Base-by-base conservation (phyloP, 92 coral and sea anemone genomes). In the Epizoanthus fatuus region DNA sequence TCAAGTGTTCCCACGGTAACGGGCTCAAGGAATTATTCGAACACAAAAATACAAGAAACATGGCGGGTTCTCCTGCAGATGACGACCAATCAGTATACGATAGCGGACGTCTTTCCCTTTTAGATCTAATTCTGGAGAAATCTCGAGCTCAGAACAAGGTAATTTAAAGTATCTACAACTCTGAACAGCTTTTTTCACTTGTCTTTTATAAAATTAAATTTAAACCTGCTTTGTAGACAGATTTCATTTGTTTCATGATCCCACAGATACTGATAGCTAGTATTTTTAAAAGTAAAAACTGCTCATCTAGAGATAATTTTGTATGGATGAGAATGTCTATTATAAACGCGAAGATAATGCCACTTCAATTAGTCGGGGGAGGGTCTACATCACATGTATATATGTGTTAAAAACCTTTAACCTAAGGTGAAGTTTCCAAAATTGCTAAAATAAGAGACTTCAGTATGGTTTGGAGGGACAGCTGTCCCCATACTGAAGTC, bases 111-210 rank as follows among this genome's bases (percentile, higher is more conserved):
- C 83, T 97, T 67, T 95, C 99, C 32, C 92, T 97, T 29, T 92
- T 97, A 74, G 99, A 97, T 76, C 87, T 97, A 13, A 93, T 95
- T 60, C 69, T 95, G 65, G 99, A 97, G 86, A 95, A 87, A 86
- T 92, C 93, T 58, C 93, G 99, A 67, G 98, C 97, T 32, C 96
- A 95, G 74, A 95, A 95, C 87, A 97, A 97, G 97, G 99, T 97
- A 91, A 25, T 5, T n/a, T 16, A 32, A 9, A 2, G 22, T 32
- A 10, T 44, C 49, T 10, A 44, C 8, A 7, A 10, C 53, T 49
- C 53, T 5, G 13, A 49, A 49, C 53, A 49, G 14, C 53, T 66
- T 13, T 65, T 20, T 7, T 19, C 3, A 63, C 9, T 40, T 5
- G 35, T 20, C 3, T 52, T 9, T 4, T 9, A 20, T 78, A 53